These are phyloP conservation scores for Drosophila histrio DNA, from an alignment of 2,888 invertebrate species.

Conservation along the genomic window DNA sequence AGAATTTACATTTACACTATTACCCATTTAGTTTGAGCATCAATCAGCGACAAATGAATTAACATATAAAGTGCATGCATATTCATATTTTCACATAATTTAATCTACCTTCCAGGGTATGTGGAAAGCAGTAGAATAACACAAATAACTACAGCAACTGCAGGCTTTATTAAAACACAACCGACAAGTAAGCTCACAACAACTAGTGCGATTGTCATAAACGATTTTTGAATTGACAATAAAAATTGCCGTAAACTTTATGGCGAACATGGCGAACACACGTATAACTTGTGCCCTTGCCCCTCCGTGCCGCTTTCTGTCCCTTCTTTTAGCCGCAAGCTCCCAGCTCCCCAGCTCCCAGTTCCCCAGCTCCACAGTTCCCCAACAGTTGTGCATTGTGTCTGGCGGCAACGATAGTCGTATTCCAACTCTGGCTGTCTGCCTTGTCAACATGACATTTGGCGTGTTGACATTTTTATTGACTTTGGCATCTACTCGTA, in stretches of 20 bases:
- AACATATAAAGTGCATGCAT: neutral
- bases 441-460: slow-evolving; percentile 80
- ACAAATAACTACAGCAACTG: slow-evolving; percentile 11
- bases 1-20: too few relatives aligned
- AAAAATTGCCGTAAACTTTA: slow-evolving; percentile 68
- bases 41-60: neutral
- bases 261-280: slow-evolving; percentile 54
- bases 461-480: slow-evolving; percentile 80
- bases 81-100: neutral
- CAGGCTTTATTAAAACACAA: slow-evolving; percentile 65
- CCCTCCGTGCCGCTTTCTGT: neutral
- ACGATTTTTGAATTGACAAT: slow-evolving; percentile 81
- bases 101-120: slow-evolving; percentile 2
- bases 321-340: neutral
- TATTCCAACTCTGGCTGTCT: slow-evolving; percentile 34
- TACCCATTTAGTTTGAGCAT: too few relatives aligned
- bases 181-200: slow-evolving; percentile 25
- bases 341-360: neutral
- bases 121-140: neutral
- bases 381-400: slow-evolving; percentile 29
- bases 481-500: slow-evolving; percentile 74
- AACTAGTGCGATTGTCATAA: slow-evolving; percentile 76
- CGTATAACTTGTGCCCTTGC: slow-evolving; percentile 6
- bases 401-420: slow-evolving; percentile 30
- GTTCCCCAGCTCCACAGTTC: neutral